A percentile compares a stretch with the other conserved stretches of the same genome.
phyloP scores from a whole-genome alignment of 2,113 vertebrate genomes.

The Picathartes gymnocephalus region DNA sequence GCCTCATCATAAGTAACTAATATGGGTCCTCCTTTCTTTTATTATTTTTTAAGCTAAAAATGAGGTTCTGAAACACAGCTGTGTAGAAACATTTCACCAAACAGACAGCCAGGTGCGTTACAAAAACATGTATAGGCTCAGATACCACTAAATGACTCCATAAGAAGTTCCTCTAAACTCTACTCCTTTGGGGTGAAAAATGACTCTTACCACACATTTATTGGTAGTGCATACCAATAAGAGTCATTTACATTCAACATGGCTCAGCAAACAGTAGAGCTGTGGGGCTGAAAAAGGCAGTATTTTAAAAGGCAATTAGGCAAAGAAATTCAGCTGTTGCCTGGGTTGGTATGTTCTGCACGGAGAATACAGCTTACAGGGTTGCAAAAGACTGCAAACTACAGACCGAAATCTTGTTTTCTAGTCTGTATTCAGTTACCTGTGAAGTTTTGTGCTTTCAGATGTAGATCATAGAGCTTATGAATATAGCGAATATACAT shows the following conservation, averaged over 20 bases:
- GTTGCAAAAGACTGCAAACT: not conserved
- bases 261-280: not conserved
- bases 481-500: conserved; percentile 99
- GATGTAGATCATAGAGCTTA: conserved; percentile 94
- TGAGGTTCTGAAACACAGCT: not conserved
- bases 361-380: not conserved
- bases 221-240: not conserved
- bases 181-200: not conserved
- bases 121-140: not conserved
- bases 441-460: conserved; percentile 99
- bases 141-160: not conserved
- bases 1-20: not conserved
- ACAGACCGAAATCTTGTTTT: not conserved
- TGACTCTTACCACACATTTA: accelerated
- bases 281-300: not conserved
- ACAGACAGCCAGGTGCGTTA: not conserved
- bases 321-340: not conserved
- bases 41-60: not conserved
- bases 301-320: not conserved
- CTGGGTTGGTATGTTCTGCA: not conserved
- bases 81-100: not conserved
- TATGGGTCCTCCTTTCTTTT: not conserved
- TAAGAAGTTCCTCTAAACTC: not conserved
- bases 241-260: not conserved
- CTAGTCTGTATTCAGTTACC: conserved; percentile 71